Base-by-base conservation (phyloP, 2,113 vertebrate species). In the Cynoglossus semilaevis region DNA sequence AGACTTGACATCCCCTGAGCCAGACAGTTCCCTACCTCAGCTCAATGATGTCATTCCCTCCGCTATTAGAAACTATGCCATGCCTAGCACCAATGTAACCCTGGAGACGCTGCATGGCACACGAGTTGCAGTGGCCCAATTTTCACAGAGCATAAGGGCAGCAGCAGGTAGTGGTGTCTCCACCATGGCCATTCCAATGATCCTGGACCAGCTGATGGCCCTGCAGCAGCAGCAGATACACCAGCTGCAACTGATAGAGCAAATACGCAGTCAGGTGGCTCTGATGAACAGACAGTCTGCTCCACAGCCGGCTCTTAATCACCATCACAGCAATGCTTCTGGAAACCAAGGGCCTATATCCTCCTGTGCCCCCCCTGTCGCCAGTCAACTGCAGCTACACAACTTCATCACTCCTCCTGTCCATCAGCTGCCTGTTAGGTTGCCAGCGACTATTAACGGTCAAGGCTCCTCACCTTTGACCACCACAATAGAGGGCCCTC, bases 81-180 rank as follows among this genome's bases (percentile, higher is more conserved):
- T 97, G 94, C 96, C 97, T 76, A 98, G 92, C 92, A 99, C 97
- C 85, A 99, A 99, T 9, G 97, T 99, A 75, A 99, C 97, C 0
- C 86, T 99, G 80, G 97, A 99, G 92, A 96, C 97, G 10, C 90
- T 99, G 79, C 93, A 99, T 65, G 93, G 97, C 85, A 99, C 97
- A 7, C 94, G 95, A 70, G 97, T 99, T 80, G 97, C 96, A 0
- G 97, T 99, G 0, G 97, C 96, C 0, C 97, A 99, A 84, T 99
- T 99, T 87, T 98, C 97, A 0, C 97, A 99, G 87, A 92, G 83
- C 0, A 61, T 94, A 0, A 86, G 93, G 34, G 89, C 92, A 0
- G 87, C 92, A 10, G 82, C 85, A 0, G 83, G 82, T 34, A 45
- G 84, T 0, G 92, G 92, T 15, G 92, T 93, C 61, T 90, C 89